These are phyloP conservation scores for Lacanobia wlatinum DNA, from an alignment of 2,888 invertebrate genomes.

Conservation along the genomic window DNA sequence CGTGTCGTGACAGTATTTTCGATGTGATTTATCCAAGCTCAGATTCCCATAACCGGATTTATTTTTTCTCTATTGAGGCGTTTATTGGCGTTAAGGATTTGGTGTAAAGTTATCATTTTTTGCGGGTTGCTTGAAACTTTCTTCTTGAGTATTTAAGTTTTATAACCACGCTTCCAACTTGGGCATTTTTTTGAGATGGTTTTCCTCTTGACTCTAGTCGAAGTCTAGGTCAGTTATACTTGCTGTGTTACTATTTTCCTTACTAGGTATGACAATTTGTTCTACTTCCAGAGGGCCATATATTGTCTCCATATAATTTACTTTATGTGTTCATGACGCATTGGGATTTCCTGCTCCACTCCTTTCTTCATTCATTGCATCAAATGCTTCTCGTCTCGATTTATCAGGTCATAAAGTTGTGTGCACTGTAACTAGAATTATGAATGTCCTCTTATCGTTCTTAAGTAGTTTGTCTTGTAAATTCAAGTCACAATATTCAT, in stretches of 20 bases:
- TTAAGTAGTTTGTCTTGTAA: conserved; percentile 41
- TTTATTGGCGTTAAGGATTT: conserved; percentile 71
- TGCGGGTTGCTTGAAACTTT: conserved; percentile 45
- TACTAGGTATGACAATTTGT: neutral
- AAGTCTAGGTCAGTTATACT: neutral
- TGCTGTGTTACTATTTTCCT: no score
- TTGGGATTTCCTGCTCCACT: conserved; percentile 30
- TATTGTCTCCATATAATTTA: neutral
- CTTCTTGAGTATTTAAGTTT: conserved; percentile 21
- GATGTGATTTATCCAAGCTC: conserved; percentile 86
- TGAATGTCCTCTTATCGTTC: conserved; percentile 63
- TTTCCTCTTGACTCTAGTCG: no score
- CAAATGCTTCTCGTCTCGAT: conserved; percentile 15
- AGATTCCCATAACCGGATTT: conserved; percentile 88
- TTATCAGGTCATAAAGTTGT: conserved; percentile 29
- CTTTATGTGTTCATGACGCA: conserved; percentile 4
- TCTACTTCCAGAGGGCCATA: neutral
- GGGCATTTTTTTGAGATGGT: no score
- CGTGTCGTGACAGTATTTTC: conserved; percentile 87
- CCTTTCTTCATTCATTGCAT: conserved; percentile 26
- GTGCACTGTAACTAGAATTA: conserved; percentile 20
- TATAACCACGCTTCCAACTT: neutral
- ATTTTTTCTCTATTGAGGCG: conserved; percentile 77
- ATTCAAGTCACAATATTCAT: conserved; percentile 54
- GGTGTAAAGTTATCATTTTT: conserved; percentile 48